phyloP scores from a whole-genome alignment of 2,113 vertebrate genomes.

The Gulo gulo region DNA sequence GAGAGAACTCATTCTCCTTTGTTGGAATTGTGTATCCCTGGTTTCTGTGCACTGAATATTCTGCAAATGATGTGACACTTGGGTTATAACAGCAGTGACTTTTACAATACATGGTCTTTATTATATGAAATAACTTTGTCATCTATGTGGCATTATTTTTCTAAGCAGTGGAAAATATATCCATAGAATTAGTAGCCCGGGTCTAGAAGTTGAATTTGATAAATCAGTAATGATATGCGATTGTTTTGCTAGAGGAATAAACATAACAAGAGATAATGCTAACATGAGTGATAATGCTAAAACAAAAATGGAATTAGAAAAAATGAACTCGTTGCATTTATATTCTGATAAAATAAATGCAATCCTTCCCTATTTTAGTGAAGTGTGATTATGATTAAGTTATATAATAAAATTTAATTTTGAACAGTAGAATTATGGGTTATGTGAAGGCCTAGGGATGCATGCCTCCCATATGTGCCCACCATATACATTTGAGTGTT shows the following conservation, averaged over 20 bases:
- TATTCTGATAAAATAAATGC: neutral
- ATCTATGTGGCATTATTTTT: neutral
- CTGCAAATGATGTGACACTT: neutral
- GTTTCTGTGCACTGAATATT: neutral
- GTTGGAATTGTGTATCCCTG: neutral
- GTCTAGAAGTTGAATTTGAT: neutral
- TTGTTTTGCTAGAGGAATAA: neutral
- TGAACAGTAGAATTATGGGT: neutral
- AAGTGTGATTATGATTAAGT: neutral
- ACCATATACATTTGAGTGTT: neutral
- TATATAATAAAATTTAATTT: neutral
- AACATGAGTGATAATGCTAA: neutral
- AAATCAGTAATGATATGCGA: neutral
- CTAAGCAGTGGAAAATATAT: neutral
- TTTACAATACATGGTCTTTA: neutral
- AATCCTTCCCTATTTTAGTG: neutral
- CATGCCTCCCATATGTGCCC: accelerated
- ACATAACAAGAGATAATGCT: neutral
- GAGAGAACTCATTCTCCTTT: neutral
- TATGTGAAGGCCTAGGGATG: neutral
- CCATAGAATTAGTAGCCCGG: neutral
- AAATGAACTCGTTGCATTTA: neutral
- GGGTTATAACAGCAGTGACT: neutral
- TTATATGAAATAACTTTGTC: neutral
- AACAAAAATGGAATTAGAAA: neutral